Evolutionary conservation across 2,797 vertebrate species (phyloP), one percentile per base, ranked within the genome.

Genomic region (Fundulus diaphanus): DNA sequence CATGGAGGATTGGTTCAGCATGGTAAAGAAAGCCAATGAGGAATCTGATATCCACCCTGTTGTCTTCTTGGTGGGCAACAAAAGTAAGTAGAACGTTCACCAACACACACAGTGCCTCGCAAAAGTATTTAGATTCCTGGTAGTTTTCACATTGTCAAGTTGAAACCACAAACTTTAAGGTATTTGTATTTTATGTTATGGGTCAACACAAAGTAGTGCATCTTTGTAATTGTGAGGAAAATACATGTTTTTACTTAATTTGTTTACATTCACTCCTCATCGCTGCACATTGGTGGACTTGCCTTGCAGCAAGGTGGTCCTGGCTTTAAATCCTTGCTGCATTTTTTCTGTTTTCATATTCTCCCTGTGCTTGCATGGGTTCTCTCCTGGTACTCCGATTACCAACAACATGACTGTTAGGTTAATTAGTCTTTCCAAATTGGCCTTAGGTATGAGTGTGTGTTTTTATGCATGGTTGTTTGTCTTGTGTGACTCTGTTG

Each of bases 1-100:
- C 90, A 94, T 99, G 85, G 97, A 99, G 94, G 98, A 99, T 86
- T 99, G 98, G 98, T 96, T 96, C 92, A 94, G 92, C 82, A 95
- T 95, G 92, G 96, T 99, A 87, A 99, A 98, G 94, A 99, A 98
- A 90, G 96, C 96, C 86, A 98, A 95, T 0, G 97, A 99, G 88
- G 98, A 99, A 73, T 96, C 96, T 13, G 97, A 98, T 81, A 93
- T 93, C 79, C 96, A 97, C 88, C 98, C 97, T 1, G 94, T 97
- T 29, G 82, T 99, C 85, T 96, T 96, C 31, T 93, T 99, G 92
- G 96, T 99, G 85, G 98, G 97, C 89, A 99, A 99, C 94, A 99
- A 99, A 96, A 96, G 98, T 99, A 94, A 98, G 98, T 96, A 22
- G 78, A 37, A 35, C 27, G 40, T 27, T 37, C 3, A 54, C 27